Evolutionary conservation across 2,888 invertebrate species (phyloP), one percentile per base, ranked within the genome.

Genomic region (Nemotelus pantherinus): DNA sequence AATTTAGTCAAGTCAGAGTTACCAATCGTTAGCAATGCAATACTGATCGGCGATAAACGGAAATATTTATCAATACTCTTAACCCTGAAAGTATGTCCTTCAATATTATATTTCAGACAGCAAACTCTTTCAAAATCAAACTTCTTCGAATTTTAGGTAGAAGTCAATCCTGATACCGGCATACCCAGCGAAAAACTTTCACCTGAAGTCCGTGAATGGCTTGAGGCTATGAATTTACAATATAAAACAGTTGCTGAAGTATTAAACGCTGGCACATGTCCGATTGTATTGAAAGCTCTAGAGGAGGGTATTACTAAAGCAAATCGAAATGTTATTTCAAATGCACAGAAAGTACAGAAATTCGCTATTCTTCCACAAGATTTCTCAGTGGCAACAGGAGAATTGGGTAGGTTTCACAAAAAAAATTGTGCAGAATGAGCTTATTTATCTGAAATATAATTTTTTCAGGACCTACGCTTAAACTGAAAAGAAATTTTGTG

Each of bases 1-100:
- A 93, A 96, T 83, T 86, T 89, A 64, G 90, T 97, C 25, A 93
- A 94, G 84, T 88, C 90, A 3, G 93, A 94, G 84, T 87, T 97
- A 67, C 91, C 94, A 39, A 90, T 91, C 79, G 86, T 97, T 39
- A 94, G 94, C 81, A 93, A 95, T 87, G 95, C 93, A 2, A 92
- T 97, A 85, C 89, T 97, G 50, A 90, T 97, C 80, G 97, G 97
- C 2, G 97, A 97, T 86, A 90, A 91, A 83, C 91, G 92, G 81
- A 97, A 97, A 88, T 97, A 94, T 88, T 90, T 97, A 76, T 91
- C 95, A 2, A 89, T 96, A 80, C 88, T 97, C 78, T 88, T 97
- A 77, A 94, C 96, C 1, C 88, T 97, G 10, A 96, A 95, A 92
- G 95, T 94, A 86, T 81, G 82, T 78, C n/a, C 1, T 47, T 47